A percentile compares a stretch with the other conserved stretches of the same genome.
phyloP scores from a whole-genome alignment of 2,113 vertebrate species.

The Peromyscus leucopus region DNA sequence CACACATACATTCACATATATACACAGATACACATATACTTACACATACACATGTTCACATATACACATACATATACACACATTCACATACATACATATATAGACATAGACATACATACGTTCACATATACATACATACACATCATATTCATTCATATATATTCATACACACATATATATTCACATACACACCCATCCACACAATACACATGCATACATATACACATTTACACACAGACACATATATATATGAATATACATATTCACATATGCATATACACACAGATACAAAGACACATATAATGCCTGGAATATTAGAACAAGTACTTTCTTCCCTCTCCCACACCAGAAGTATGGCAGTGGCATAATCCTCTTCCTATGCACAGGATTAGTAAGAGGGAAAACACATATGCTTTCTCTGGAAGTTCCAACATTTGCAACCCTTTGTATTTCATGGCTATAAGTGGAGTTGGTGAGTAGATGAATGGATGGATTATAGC shows the following conservation, averaged over 20 bases:
- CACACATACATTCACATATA: neutral
- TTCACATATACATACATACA: neutral
- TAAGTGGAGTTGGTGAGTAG: neutral
- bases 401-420: neutral
- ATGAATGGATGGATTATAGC: neutral
- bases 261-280: neutral
- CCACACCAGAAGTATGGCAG: neutral
- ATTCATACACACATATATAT: neutral
- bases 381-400: neutral
- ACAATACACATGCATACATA: neutral
- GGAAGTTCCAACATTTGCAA: neutral
- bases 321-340: neutral
- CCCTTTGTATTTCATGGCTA: neutral
- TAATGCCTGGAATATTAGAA: neutral
- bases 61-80: neutral
- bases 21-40: neutral
- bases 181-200: neutral
- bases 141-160: neutral
- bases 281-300: neutral
- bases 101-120: neutral
- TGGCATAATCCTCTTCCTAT: neutral
- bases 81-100: neutral
- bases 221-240: neutral
- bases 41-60: neutral
- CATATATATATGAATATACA: neutral